phyloP scores from a whole-genome alignment of 2,113 vertebrate genomes.

The Hiodon tergisus region DNA sequence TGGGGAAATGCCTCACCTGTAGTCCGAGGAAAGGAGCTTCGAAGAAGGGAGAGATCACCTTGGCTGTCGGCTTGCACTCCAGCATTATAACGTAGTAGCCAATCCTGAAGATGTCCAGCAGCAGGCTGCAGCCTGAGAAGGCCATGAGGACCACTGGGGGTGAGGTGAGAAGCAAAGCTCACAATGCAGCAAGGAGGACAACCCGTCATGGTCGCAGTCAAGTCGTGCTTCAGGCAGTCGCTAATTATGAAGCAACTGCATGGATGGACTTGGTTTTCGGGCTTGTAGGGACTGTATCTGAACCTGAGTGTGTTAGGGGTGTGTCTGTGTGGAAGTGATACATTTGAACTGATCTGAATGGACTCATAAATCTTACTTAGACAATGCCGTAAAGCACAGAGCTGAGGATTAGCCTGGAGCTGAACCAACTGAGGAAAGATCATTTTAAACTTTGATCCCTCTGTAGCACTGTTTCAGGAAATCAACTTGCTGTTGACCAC shows the following conservation, averaged over 20 bases:
- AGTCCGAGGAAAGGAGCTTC: constrained; percentile 67
- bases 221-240: not conserved
- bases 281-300: too few species aligned
- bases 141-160: constrained; percentile 75
- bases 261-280: not conserved
- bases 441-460: not conserved
- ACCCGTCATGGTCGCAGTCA: not conserved
- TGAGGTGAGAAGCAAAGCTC: not conserved
- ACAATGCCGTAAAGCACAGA: not conserved
- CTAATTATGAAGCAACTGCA: not conserved
- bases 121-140: constrained; percentile 68
- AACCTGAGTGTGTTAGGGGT: too few species aligned
- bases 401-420: not conserved
- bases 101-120: constrained; percentile 67
- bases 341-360: not conserved
- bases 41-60: constrained; percentile 61
- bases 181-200: not conserved
- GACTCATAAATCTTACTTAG: not conserved
- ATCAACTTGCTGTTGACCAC: too few species aligned
- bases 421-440: not conserved
- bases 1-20: constrained; percentile 62
- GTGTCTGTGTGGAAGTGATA: not conserved
- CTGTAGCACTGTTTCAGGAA: too few species aligned
- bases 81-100: constrained; percentile 59
- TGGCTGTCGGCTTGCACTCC: constrained; percentile 56